These are phyloP conservation scores for Thumatha senex DNA, from an alignment of 2,888 invertebrate genomes.

Conservation along the genomic window DNA sequence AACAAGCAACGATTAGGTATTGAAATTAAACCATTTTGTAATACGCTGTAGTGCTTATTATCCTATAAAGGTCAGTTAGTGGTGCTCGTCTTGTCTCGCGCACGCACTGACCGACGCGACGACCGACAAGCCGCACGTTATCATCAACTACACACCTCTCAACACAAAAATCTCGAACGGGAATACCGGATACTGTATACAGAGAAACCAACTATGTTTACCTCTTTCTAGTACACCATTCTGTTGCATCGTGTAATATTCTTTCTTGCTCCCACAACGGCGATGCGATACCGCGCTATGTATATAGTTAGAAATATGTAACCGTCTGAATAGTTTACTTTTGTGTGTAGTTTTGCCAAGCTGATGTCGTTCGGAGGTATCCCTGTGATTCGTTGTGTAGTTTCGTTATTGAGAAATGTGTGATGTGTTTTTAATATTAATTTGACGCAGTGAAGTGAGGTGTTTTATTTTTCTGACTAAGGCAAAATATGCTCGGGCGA, in stretches of 20 bases:
- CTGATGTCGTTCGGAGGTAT: constrained; percentile 62
- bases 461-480: constrained; percentile 38
- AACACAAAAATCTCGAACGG: constrained; percentile 68
- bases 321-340: constrained; percentile 67
- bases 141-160: constrained; percentile 52
- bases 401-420: constrained; percentile 38
- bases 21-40: too few relatives aligned
- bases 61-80: too few relatives aligned
- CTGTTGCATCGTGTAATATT: constrained; percentile 28
- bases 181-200: constrained; percentile 70
- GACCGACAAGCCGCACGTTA: constrained; percentile 34
- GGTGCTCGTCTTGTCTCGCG: constrained; percentile 16
- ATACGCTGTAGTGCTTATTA: too few relatives aligned
- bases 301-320: constrained; percentile 52
- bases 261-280: constrained; percentile 48
- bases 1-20: too few relatives aligned
- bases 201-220: constrained; percentile 39
- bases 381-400: constrained; percentile 51
- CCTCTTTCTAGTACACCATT: constrained; percentile 47
- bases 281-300: constrained; percentile 51
- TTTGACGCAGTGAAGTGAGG: constrained; percentile 35
- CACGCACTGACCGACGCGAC: constrained; percentile 46
- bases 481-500: constrained; percentile 51
- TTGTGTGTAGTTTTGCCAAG: constrained; percentile 72
- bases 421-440: constrained; percentile 48